These are phyloP conservation scores for Phaenicophaeus curvirostris DNA, from an alignment of 2,797 vertebrate genomes.

Conservation along the genomic window DNA sequence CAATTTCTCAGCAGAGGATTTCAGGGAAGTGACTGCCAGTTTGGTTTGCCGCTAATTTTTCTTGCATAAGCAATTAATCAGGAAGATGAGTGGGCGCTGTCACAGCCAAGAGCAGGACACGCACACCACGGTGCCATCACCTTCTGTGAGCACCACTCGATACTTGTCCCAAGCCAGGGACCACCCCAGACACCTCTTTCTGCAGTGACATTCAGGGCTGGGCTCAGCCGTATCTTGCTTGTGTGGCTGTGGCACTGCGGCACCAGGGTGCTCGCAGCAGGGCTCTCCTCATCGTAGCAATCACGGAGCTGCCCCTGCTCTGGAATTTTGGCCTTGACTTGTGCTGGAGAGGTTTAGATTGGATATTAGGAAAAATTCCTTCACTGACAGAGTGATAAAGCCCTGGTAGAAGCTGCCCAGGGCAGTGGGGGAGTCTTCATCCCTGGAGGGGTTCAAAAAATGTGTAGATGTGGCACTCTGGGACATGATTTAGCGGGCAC, in stretches of 20 bases:
- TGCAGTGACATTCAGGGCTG: not conserved
- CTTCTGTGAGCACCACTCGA: not conserved
- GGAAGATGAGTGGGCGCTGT: not conserved
- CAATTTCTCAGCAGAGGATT: constrained; percentile 16
- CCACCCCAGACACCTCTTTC: not conserved
- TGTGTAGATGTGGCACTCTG: too few species aligned
- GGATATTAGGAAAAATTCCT: too few species aligned
- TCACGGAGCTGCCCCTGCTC: rapidly evolving
- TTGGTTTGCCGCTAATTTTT: not conserved
- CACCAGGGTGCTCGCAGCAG: rapidly evolving
- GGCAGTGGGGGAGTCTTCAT: too few species aligned
- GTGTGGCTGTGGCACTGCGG: rapidly evolving
- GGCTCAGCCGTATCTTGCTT: rapidly evolving
- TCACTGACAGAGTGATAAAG: too few species aligned
- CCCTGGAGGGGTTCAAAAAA: too few species aligned
- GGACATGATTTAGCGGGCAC: too few species aligned
- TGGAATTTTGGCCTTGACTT: rapidly evolving
- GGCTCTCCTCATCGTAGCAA: rapidly evolving
- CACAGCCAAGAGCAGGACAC: not conserved
- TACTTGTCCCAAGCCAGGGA: not conserved
- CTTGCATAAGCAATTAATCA: not conserved
- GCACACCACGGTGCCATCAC: rapidly evolving
- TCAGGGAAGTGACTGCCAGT: not conserved
- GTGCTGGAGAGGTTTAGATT: too few species aligned
- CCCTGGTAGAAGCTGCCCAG: too few species aligned